Evolutionary conservation across 2,888 invertebrate species (phyloP).

Genomic region (Watsonalla binaria): DNA sequence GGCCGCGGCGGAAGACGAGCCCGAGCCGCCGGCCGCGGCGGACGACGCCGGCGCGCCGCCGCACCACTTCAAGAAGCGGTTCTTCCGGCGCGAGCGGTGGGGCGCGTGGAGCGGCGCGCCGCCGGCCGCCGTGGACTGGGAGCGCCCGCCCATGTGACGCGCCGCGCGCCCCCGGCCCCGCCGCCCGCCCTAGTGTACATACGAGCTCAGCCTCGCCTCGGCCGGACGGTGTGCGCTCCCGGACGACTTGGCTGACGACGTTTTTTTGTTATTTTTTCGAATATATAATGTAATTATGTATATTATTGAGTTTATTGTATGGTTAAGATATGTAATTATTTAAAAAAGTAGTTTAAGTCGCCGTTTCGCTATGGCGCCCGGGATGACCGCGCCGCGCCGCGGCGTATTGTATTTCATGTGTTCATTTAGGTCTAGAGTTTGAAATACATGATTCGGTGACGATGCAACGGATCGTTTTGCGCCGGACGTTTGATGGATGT

Average conservation of each 20-base stretch:
- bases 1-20: slow-evolving; percentile 44
- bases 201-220: slow-evolving; percentile 11
- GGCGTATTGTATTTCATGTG: slow-evolving; percentile 74
- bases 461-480: slow-evolving; percentile 54
- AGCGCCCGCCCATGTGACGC: slow-evolving; percentile 73
- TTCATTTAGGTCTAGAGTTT: slow-evolving; percentile 76
- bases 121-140: slow-evolving; percentile 66
- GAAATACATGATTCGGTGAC: slow-evolving; percentile 62
- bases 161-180: slow-evolving; percentile 61
- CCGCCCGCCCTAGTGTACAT: slow-evolving; percentile 29
- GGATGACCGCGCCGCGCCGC: slow-evolving; percentile 47
- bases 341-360: slow-evolving; percentile 55
- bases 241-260: slow-evolving; percentile 42
- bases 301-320: slow-evolving; percentile 76
- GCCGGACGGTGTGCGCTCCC: slow-evolving; percentile 13
- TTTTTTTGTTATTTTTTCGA: slow-evolving; percentile 68
- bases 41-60: slow-evolving; percentile 54
- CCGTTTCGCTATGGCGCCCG: slow-evolving; percentile 46
- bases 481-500: slow-evolving; percentile 64
- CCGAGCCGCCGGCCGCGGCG: slow-evolving; percentile 24
- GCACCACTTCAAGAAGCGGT: slow-evolving; percentile 90
- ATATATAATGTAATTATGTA: slow-evolving; percentile 78
- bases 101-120: slow-evolving; percentile 72
- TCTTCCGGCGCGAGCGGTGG: slow-evolving; percentile 87
- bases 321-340: slow-evolving; percentile 75